Evolutionary conservation across 2,113 vertebrate species (phyloP), one percentile per base, ranked within the genome.

Genomic region (Pterocles orientalis): DNA sequence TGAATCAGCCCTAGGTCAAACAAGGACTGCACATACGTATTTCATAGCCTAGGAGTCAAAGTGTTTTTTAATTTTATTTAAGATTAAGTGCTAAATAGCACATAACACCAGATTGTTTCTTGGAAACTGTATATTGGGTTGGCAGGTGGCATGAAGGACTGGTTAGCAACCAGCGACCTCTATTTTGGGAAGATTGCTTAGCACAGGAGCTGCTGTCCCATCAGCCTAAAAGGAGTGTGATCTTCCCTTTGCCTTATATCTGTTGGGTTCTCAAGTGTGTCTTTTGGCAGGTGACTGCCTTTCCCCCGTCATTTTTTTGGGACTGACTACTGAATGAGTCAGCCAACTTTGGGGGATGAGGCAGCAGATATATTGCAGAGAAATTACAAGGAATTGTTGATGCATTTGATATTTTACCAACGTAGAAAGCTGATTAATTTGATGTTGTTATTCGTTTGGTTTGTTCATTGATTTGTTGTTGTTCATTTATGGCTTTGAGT

Each of bases 71-170:
- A n/a, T n/a, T 26, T 48, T 57, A 28, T 51, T 47, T 75, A 60
- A 53, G 58, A 41, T 68, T 45, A 69, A 64, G 7, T 24, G n/a
- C 10, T 65, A 36, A 75, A 61, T 28, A 54, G 10, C 41, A 36
- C 0, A 0, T 45, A 47, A 66, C 14, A 19, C 4, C 26, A 39
- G 31, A 62, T 21, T 10, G 10, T 65, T 45, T 83, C 17, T 41
- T 53, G 66, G 60, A 76, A 70, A 33, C 25, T 0, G 1, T 28
- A 4, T 23, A 14, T 34, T 78, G 77, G 2, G 10, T 29, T 51
- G 66, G 10, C 61, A 80, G 21, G 16, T 20, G n/a, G 5, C 43
- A 39, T 13, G 25, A 26, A 51, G 31, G 29, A 29, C 10, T 62
- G 53, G 39, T 48, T 72, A 85, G 45, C 12, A 56, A 7, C 28